These are phyloP conservation scores for Hippoglossus stenolepis DNA, from an alignment of 2,113 vertebrate genomes.

Conservation along the genomic window DNA sequence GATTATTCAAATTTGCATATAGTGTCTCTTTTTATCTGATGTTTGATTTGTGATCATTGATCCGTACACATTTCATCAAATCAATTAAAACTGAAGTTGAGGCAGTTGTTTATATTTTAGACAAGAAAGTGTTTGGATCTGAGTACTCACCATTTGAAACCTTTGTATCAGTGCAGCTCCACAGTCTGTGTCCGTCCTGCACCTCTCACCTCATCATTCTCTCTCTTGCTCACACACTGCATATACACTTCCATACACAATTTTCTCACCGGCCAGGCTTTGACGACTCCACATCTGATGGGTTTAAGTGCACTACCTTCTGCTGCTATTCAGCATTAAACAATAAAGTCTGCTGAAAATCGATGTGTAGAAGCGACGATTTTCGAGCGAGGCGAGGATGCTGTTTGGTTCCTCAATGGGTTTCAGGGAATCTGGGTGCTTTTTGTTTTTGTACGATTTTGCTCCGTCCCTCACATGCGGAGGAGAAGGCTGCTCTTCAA, in stretches of 20 bases:
- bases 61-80: no score
- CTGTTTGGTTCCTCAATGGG: constrained; percentile 47
- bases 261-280: constrained; percentile 14
- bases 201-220: constrained; percentile 5
- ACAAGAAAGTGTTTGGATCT: neutral
- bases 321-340: constrained; percentile 50
- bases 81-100: neutral
- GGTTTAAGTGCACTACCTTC: constrained; percentile 46
- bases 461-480: constrained; percentile 26
- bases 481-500: constrained; percentile 47
- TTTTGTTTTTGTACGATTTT: constrained; percentile 24
- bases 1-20: no score
- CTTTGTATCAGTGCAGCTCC: neutral
- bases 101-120: neutral
- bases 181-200: neutral
- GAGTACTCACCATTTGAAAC: neutral
- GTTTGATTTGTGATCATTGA: no score
- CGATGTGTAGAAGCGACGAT: constrained; percentile 43
- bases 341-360: constrained; percentile 58
- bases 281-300: constrained; percentile 29
- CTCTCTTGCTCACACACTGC: neutral
- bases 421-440: neutral
- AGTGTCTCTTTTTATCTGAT: no score
- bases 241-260: constrained; percentile 7
- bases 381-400: constrained; percentile 36